Percentiles rank a stretch among this genome's conserved stretches.
Evolutionary conservation across 2,888 invertebrate genomes (phyloP).

Genomic region (Thymelicus acteon): DNA sequence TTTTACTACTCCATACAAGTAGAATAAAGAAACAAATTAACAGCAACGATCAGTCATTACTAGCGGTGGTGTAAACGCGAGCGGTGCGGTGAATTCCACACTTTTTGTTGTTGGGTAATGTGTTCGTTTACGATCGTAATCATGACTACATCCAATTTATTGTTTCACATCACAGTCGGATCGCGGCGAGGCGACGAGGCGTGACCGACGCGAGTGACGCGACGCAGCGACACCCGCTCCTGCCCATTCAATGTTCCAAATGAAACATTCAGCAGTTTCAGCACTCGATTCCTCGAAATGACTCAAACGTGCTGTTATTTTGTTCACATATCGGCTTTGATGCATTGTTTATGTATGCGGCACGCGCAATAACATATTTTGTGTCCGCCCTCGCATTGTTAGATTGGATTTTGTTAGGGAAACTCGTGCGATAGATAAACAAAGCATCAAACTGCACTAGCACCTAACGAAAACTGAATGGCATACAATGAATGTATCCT

Average conservation of each 20-base stretch:
- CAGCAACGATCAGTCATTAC: constrained; percentile 12
- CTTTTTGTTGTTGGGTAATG: constrained; percentile 33
- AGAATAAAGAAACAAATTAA: constrained; percentile 24
- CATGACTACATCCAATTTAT: constrained; percentile 53
- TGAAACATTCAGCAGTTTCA: constrained; percentile 74
- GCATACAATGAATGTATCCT: too few relatives aligned
- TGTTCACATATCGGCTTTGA: constrained; percentile 34
- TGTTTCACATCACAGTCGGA: constrained; percentile 48
- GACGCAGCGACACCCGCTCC: constrained; percentile 39
- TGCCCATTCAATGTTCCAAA: constrained; percentile 66
- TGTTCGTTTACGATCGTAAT: constrained; percentile 48
- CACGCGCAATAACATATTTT: constrained; percentile 17
- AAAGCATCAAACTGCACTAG: too few relatives aligned
- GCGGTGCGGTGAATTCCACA: constrained; percentile 25
- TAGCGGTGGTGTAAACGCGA: constrained; percentile 9
- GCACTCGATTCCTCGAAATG: constrained; percentile 60
- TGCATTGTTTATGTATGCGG: constrained; percentile 27
- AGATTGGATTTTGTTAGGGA: background rate
- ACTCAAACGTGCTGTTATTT: constrained; percentile 58
- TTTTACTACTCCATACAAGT: background rate
- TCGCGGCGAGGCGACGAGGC: constrained; percentile 39
- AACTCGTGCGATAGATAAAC: background rate
- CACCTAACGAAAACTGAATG: too few relatives aligned
- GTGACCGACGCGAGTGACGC: constrained; percentile 17
- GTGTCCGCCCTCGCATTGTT: background rate